phyloP scores from a whole-genome alignment of 2,113 vertebrate species.

The Limanda limanda region DNA sequence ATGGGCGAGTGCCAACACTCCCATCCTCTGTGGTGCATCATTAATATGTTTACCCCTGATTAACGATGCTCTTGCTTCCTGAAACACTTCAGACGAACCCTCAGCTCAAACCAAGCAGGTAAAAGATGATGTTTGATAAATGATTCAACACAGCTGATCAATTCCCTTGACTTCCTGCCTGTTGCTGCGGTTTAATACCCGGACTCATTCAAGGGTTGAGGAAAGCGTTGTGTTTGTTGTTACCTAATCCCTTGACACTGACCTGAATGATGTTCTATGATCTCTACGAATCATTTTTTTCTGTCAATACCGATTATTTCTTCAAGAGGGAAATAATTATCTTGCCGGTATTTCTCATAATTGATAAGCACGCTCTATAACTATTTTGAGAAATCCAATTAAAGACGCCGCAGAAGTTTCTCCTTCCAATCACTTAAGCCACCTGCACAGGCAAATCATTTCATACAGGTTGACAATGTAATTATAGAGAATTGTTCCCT shows the following conservation, averaged over 20 bases:
- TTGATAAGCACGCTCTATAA: background rate
- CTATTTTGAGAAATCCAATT: slow-evolving; percentile 35
- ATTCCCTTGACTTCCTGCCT: background rate
- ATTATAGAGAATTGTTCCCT: slow-evolving; percentile 40
- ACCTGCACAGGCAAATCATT: slow-evolving; percentile 14
- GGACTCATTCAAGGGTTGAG: slow-evolving; percentile 13
- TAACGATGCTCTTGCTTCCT: slow-evolving; percentile 45
- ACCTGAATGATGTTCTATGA: slow-evolving; percentile 5
- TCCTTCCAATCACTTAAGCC: slow-evolving; percentile 10
- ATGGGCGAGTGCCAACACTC: slow-evolving; percentile 41
- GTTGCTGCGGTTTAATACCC: slow-evolving; percentile 13
- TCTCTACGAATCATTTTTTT: slow-evolving; percentile 10
- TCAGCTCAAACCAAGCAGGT: slow-evolving; percentile 24
- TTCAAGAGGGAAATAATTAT: slow-evolving; percentile 25
- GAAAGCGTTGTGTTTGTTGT: slow-evolving; percentile 6
- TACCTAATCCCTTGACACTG: background rate
- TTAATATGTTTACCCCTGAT: slow-evolving; percentile 60
- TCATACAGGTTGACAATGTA: slow-evolving; percentile 35
- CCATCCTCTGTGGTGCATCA: slow-evolving; percentile 60
- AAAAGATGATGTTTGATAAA: slow-evolving; percentile 55
- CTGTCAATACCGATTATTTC: slow-evolving; percentile 22
- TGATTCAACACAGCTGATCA: slow-evolving; percentile 57
- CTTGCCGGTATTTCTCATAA: background rate
- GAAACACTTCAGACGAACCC: slow-evolving; percentile 37
- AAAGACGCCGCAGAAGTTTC: slow-evolving; percentile 21